Percentiles rank a stretch among this genome's conserved stretches.
phyloP scores from a whole-genome alignment of 2,113 vertebrate genomes.

The Poecilia latipinna region DNA sequence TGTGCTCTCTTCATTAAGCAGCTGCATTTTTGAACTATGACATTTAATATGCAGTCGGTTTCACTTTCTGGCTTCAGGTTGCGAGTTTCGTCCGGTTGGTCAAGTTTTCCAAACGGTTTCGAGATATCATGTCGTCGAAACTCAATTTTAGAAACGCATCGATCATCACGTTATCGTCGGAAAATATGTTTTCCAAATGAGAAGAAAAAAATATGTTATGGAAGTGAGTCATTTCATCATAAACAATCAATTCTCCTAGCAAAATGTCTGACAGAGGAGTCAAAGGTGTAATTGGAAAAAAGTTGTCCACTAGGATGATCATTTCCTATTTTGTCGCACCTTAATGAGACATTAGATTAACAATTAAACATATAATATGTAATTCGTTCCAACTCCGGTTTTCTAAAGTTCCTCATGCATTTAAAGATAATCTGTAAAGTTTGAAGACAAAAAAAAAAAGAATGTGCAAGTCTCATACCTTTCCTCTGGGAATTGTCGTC shows the following conservation, averaged over 20 bases:
- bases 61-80: slow-evolving; percentile 7
- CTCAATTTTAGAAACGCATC: background rate
- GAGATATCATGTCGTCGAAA: background rate
- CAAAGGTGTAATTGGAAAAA: too few relatives aligned
- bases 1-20: slow-evolving; percentile 63
- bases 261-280: too few relatives aligned
- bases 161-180: too few relatives aligned
- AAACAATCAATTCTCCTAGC: too few relatives aligned
- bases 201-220: background rate
- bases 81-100: background rate
- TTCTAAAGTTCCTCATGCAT: background rate
- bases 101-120: background rate
- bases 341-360: too few relatives aligned
- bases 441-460: background rate
- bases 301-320: too few relatives aligned
- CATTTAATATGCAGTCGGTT: slow-evolving; percentile 29
- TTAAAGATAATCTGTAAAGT: background rate
- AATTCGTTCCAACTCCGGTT: background rate
- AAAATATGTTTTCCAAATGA: background rate
- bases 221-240: too few relatives aligned
- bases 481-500: background rate
- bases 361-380: too few relatives aligned
- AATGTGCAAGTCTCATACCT: too few relatives aligned
- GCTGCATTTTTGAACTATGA: slow-evolving; percentile 47
- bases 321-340: too few relatives aligned